These are phyloP conservation scores for Argentina silus DNA, from an alignment of 2,797 vertebrate genomes.

Conservation along the genomic window DNA sequence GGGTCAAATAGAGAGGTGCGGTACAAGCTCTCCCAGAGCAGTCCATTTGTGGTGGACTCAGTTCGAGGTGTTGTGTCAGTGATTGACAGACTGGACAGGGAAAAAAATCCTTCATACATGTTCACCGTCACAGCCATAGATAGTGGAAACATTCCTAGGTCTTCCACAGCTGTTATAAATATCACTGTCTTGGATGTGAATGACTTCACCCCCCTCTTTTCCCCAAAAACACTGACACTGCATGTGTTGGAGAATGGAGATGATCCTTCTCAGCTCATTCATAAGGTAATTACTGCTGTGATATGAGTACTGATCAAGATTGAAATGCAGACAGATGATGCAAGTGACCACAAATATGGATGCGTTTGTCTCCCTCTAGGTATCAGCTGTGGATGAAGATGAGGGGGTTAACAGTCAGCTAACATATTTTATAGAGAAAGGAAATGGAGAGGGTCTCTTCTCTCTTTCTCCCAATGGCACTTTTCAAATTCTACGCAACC, in stretches of 20 bases:
- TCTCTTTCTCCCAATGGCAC: conserved; percentile 68
- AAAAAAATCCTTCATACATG: conserved; percentile 63
- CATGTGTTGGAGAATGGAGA: conserved; percentile 71
- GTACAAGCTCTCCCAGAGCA: conserved; percentile 56
- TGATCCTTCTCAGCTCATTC: conserved; percentile 54
- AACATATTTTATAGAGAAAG: conserved; percentile 65
- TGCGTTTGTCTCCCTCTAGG: conserved; percentile 46
- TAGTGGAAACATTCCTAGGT: conserved; percentile 64
- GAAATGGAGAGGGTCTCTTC: conserved; percentile 65
- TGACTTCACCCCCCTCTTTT: conserved; percentile 72
- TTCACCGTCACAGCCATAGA: conserved; percentile 68
- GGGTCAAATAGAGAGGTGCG: conserved; percentile 71
- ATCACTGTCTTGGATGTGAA: conserved; percentile 76
- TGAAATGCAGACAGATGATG: too few species aligned
- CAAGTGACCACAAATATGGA: too few species aligned
- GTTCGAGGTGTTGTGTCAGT: conserved; percentile 70
- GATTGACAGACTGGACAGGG: conserved; percentile 72
- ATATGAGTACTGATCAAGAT: conserved; percentile 2
- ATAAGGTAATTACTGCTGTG: conserved; percentile 61
- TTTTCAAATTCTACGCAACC: conserved; percentile 63
- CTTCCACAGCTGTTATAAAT: conserved; percentile 61
- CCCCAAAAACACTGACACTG: conserved; percentile 59
- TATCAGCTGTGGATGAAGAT: conserved; percentile 78
- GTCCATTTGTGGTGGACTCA: conserved; percentile 70
- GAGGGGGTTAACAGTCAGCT: conserved; percentile 71